Evolutionary conservation across 2,888 invertebrate genomes (phyloP).

Genomic region (Laothoe populi): DNA sequence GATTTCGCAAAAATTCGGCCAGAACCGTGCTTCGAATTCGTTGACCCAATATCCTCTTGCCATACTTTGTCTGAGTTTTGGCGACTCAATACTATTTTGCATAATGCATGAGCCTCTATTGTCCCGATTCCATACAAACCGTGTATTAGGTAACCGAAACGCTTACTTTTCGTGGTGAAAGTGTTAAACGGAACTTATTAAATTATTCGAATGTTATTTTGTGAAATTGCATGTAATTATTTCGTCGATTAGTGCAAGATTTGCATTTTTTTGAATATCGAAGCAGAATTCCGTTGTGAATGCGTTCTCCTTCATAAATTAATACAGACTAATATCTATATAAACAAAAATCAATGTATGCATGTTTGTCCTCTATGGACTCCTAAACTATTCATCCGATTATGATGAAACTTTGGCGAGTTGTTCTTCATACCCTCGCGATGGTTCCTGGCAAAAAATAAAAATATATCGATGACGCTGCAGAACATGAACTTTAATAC

Average conservation of each 20-base stretch:
- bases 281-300: not conserved
- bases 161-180: conserved; percentile 26
- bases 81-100: conserved; percentile 38
- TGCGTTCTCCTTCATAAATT: no score
- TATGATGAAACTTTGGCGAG: no score
- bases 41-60: conserved; percentile 39
- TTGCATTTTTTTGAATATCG: not conserved
- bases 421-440: no score
- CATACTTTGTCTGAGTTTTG: conserved; percentile 39
- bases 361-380: no score
- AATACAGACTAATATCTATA: no score
- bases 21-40: conserved; percentile 22
- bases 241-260: not conserved
- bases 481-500: no score
- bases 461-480: no score
- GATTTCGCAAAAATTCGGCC: conserved; percentile 34
- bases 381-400: no score
- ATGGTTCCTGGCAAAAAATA: no score
- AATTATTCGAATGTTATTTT: conserved; percentile 2
- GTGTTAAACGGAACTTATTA: conserved; percentile 6
- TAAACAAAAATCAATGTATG: no score
- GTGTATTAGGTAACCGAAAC: conserved; percentile 27
- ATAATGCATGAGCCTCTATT: conserved; percentile 45
- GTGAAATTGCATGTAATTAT: conserved; percentile 10
- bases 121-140: conserved; percentile 23